A percentile compares a stretch with the other conserved stretches of the same genome.
These are phyloP conservation scores for Caenorhabditis sp. DNA, from an alignment of 2,888 invertebrate species.

Conservation along the genomic window DNA sequence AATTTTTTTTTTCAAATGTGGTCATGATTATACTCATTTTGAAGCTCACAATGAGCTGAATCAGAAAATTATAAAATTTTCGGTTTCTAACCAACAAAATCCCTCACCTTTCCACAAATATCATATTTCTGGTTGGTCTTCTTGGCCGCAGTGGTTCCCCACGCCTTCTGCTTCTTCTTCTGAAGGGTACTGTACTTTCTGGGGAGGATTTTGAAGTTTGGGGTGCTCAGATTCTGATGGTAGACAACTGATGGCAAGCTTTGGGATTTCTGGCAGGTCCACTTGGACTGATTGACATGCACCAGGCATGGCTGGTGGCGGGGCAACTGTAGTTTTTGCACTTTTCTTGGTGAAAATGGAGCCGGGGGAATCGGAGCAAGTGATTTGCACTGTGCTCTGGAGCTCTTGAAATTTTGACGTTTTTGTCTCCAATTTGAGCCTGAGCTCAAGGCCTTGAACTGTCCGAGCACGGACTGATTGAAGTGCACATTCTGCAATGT, in stretches of 20 bases:
- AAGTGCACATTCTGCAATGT: too few species aligned
- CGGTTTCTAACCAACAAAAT: neutral
- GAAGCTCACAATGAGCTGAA: too few species aligned
- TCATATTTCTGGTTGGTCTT: slow-evolving; percentile 15
- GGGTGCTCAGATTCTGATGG: neutral
- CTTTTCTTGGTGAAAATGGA: slow-evolving; percentile 36
- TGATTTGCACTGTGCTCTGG: neutral
- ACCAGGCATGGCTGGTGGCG: slow-evolving; percentile 53
- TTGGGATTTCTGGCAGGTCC: slow-evolving; percentile 32
- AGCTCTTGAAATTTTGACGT: neutral
- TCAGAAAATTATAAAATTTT: neutral
- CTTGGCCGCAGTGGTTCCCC: neutral
- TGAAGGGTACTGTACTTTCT: neutral
- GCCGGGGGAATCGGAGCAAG: slow-evolving; percentile 54
- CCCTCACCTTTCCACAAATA: slow-evolving; percentile 47
- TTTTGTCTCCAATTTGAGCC: neutral
- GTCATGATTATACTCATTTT: too few species aligned
- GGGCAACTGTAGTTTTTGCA: slow-evolving; percentile 8
- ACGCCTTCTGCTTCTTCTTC: slow-evolving; percentile 6
- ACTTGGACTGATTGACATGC: slow-evolving; percentile 41
- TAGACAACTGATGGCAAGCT: slow-evolving; percentile 21
- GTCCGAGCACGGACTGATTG: neutral
- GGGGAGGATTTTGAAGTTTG: slow-evolving; percentile 1
- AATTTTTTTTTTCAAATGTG: too few species aligned
- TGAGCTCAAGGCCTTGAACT: neutral